Evolutionary conservation across 2,888 invertebrate species (phyloP), one percentile per base, ranked within the genome.

Genomic region (Lasioglossum pauxillum): DNA sequence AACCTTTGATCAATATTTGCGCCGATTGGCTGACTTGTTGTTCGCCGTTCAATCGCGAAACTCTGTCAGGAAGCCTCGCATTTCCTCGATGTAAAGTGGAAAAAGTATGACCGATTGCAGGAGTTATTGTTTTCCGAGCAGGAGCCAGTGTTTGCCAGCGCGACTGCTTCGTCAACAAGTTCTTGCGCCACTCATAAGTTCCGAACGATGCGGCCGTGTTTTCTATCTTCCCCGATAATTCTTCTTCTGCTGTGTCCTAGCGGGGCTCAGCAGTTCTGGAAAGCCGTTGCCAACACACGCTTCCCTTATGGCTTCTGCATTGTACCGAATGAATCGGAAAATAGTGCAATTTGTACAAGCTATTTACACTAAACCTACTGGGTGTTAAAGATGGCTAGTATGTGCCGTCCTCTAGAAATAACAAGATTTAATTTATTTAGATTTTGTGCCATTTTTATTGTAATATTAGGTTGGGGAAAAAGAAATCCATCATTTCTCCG

Each of bases 51-150:
- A 10, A 27, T 60, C 31, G 27, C 35, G 67, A 67, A 67, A 67
- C 60, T 27, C 19, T 67, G 19, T 67, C 23, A 19, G 31, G 7
- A 7, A 64, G 16, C 64, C 64, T 31, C 7, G 16, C 8, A 19
- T 35, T 67, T 31, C 67, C 67, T 10, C 67, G 67, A 31, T 67
- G 35, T 67, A 35, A 35, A 31, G 35, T 16, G 23, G 67, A 35
- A 67, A 67, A 19, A 67, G 31, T 67, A 67, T 35, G 31, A 35
- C 67, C 31, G 35, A 67, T 67, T 19, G 35, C 23, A 19, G 67
- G 31, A 67, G 67, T 67, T 67, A 67, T 67, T 67, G 75, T 60
- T 57, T 75, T 57, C 27, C 75, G 41, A 35, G 64, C 60, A 23
- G 41, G n/a, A 67, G 64, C 60, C 19, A n/a, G 38, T 49, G 41